Evolutionary conservation across 2,888 invertebrate species (phyloP).

Genomic region (Diploptera punctata): DNA sequence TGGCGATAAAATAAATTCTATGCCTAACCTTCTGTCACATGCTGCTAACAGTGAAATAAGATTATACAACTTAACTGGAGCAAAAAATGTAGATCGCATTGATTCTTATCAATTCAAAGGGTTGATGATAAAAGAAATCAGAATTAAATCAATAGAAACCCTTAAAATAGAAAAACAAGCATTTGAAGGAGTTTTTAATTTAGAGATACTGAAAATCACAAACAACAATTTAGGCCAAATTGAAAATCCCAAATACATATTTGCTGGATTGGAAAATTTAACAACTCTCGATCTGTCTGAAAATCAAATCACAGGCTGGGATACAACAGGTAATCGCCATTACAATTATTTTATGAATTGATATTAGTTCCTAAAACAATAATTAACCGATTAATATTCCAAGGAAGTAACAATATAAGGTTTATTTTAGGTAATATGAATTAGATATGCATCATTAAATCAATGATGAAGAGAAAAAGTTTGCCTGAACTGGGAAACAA

Average conservation of each 20-base stretch:
- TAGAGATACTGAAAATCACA: constrained; percentile 21
- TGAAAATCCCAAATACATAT: background rate
- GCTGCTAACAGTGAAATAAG: background rate
- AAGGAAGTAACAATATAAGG: no score
- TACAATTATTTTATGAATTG: no score
- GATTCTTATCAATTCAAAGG: background rate
- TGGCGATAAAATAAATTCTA: background rate
- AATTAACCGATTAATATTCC: no score
- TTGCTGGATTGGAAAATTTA: constrained; percentile 27
- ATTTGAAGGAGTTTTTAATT: background rate
- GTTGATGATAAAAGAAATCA: background rate
- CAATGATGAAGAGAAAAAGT: no score
- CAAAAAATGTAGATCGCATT: background rate
- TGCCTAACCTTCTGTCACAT: background rate
- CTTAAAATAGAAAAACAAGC: constrained; percentile 1
- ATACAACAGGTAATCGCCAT: background rate
- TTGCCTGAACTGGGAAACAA: no score
- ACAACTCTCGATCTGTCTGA: constrained; percentile 20
- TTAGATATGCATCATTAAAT: no score
- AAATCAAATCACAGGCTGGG: constrained; percentile 28
- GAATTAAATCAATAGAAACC: background rate
- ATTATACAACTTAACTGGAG: background rate
- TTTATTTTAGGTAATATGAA: no score
- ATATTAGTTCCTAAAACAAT: no score
- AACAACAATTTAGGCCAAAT: constrained; percentile 25